These are phyloP conservation scores for Hydropotes inermis DNA, from an alignment of 2,113 vertebrate genomes.

Conservation along the genomic window DNA sequence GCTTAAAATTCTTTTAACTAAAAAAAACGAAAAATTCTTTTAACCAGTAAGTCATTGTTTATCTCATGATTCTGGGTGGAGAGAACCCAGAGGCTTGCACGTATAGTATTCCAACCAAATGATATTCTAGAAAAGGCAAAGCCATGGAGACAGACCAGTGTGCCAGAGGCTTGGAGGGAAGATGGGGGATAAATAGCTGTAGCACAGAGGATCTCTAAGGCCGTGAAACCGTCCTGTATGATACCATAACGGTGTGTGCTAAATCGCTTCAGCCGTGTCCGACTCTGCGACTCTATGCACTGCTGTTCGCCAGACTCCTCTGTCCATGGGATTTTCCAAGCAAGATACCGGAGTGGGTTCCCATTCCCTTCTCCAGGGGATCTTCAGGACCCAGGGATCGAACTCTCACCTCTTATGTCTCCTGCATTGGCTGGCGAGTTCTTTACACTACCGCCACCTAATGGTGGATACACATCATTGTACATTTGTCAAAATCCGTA, in stretches of 20 bases:
- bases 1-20: background rate
- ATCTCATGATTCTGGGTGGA: background rate
- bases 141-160: background rate
- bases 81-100: background rate
- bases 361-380: background rate
- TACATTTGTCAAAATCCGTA: background rate
- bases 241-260: background rate
- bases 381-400: background rate
- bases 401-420: background rate
- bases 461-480: background rate
- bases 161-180: background rate
- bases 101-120: background rate
- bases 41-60: background rate
- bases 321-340: background rate
- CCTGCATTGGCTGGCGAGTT: background rate
- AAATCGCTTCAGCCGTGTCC: accelerated
- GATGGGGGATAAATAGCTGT: background rate
- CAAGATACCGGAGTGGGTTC: background rate
- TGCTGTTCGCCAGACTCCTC: background rate
- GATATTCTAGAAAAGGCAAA: background rate
- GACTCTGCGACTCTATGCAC: background rate
- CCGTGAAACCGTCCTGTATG: background rate
- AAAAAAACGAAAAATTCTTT: background rate
- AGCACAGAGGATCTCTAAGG: background rate
- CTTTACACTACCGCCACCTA: background rate